Evolutionary conservation across 2,888 invertebrate genomes (phyloP).

Genomic region (Tetranychus truncatus): DNA sequence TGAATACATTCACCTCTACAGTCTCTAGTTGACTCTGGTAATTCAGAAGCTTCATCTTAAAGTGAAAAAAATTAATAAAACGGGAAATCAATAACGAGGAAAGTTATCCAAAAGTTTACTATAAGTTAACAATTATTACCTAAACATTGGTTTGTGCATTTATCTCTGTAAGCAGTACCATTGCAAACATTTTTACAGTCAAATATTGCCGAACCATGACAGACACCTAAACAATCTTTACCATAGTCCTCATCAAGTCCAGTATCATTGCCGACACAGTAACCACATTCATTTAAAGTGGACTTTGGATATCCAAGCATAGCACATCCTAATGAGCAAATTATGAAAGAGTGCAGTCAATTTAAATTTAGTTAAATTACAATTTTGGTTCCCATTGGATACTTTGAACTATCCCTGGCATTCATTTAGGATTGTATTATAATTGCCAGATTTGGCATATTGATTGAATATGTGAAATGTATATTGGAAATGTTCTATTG

Average conservation of each 20-base stretch:
- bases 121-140: slow-evolving; percentile 14
- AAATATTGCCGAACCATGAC: slow-evolving; percentile 22
- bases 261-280: slow-evolving; percentile 27
- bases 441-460: too few relatives aligned
- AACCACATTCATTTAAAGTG: slow-evolving; percentile 27
- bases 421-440: too few relatives aligned
- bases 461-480: too few relatives aligned
- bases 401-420: too few relatives aligned
- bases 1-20: slow-evolving; percentile 24
- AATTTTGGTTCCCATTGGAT: too few relatives aligned
- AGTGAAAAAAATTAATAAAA: background rate
- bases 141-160: slow-evolving; percentile 27
- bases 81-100: background rate
- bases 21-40: slow-evolving; percentile 16
- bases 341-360: background rate
- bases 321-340: slow-evolving; percentile 23
- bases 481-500: too few relatives aligned
- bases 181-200: slow-evolving; percentile 28
- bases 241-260: slow-evolving; percentile 25
- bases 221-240: slow-evolving; percentile 26
- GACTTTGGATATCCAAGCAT: slow-evolving; percentile 26
- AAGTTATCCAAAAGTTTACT: background rate
- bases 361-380: background rate
- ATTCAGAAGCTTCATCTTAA: background rate
- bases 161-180: slow-evolving; percentile 27